Conservation (phyloP, 2,113 vertebrate genomes). For the Rhabdornis inornatus region DNA sequence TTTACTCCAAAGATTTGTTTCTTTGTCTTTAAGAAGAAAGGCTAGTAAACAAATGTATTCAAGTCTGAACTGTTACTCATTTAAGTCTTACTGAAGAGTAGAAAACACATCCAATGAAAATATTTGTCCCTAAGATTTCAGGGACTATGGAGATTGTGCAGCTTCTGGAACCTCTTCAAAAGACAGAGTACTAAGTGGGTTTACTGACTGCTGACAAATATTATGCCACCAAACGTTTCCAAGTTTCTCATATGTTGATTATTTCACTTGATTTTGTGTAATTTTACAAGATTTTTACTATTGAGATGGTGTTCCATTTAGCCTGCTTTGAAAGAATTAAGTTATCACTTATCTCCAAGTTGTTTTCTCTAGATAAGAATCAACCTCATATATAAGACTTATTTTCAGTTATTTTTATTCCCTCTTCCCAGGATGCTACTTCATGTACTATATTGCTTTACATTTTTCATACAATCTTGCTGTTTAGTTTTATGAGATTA, state of each 20-base stretch:
- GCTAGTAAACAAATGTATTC: background rate
- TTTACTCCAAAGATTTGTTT: background rate
- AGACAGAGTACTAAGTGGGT: background rate
- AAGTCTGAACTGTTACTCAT: background rate
- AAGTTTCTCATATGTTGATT: background rate
- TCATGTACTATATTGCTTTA: background rate
- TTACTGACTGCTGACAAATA: background rate
- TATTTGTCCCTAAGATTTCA: background rate
- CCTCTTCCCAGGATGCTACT: background rate
- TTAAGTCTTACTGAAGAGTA: background rate
- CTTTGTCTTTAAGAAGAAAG: background rate
- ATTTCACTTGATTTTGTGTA: background rate
- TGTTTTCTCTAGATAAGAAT: background rate
- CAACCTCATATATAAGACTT: background rate
- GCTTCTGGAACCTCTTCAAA: slow-evolving; percentile 15
- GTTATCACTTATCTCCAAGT: background rate
- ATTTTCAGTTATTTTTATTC: background rate
- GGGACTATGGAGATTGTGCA: background rate
- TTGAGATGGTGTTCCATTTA: background rate
- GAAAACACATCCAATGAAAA: background rate
- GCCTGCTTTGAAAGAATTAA: background rate
- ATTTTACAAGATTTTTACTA: background rate
- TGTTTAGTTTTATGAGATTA: background rate
- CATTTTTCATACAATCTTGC: background rate
- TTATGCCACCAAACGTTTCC: background rate